Evolutionary conservation across 2,888 invertebrate genomes (phyloP), one percentile per base, ranked within the genome.

Genomic region (Hyalella azteca): DNA sequence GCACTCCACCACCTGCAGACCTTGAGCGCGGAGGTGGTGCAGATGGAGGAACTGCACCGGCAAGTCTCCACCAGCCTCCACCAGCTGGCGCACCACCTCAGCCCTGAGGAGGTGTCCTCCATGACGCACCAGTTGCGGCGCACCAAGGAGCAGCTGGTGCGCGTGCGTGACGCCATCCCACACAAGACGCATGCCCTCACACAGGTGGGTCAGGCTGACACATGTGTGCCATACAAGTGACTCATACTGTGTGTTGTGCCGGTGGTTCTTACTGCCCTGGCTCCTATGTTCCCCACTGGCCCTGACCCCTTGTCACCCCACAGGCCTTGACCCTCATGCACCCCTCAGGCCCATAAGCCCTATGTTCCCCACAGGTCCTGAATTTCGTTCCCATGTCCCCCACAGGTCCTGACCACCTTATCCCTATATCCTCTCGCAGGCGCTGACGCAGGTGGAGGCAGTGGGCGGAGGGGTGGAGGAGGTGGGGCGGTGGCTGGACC

Each of bases 41-140:
- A 92, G 60, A 93, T 95, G 84, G 97, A 97, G 88, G 94, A 94
- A 82, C 89, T 96, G 2, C 97, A 97, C 87, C 96, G 97, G 88
- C 92, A 91, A 80, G 93, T 96, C 60, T 97, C 97, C 88, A 95
- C 95, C 87, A 94, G 94, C 80, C 96, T 97, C 89, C 97, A 97
- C 89, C 92, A 91, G 13, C 90, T 97, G 2, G 95, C 97, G 78
- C 95, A 94, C 82, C 95, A 97, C 87, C 90, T 96, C 78, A 93
- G 94, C 0, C 92, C 96, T 41, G 95, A 96, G 77, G 95, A 96
- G 86, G 96, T 97, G 0, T 96, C 95, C 86, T 91, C 91, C 82
- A 95, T 96, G 91, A 95, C 97, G 94, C 91, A 91, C 59, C 93
- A 93, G 2, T 89, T 97, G 66, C 96, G 96, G 87, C 93, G 93